These are phyloP conservation scores for Campoplex nolae DNA, from an alignment of 2,888 invertebrate species.

Conservation along the genomic window DNA sequence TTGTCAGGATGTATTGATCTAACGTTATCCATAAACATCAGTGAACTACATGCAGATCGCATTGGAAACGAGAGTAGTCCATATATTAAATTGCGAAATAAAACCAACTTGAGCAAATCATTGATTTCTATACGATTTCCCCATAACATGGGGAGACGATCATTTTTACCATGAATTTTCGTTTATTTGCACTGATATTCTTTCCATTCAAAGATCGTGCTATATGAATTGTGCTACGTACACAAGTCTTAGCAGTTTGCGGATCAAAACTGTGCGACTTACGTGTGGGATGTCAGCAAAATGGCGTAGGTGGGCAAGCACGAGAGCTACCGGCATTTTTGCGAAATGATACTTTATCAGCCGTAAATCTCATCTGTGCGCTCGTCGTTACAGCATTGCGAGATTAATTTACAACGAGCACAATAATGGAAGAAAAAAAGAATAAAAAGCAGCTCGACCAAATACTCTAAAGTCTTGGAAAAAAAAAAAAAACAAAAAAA, in stretches of 20 bases:
- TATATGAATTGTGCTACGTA: not conserved
- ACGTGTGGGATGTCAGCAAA: conserved; percentile 39
- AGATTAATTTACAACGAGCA: conserved; percentile 16
- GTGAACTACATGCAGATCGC: too few relatives aligned
- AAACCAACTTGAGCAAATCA: not conserved
- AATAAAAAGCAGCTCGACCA: conserved; percentile 16
- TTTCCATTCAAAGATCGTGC: not conserved
- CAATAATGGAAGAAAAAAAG: conserved; percentile 12
- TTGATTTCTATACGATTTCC: not conserved
- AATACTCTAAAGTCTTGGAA: not conserved
- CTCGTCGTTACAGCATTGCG: conserved; percentile 21
- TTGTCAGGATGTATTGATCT: not conserved
- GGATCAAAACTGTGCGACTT: conserved; percentile 28
- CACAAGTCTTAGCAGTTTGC: not conserved
- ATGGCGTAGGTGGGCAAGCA: conserved; percentile 45
- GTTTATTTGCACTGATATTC: not conserved
- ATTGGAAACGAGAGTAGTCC: too few relatives aligned
- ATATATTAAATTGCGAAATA: too few relatives aligned
- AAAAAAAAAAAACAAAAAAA: not conserved
- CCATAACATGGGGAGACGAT: too few relatives aligned
- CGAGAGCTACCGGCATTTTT: conserved; percentile 44
- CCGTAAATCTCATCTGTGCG: conserved; percentile 55
- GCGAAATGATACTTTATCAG: conserved; percentile 63
- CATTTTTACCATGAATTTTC: not conserved
- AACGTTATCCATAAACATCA: not conserved